Percentiles rank a stretch among this genome's conserved stretches.
These are phyloP conservation scores for Ophioninae sp. DNA, from an alignment of 2,888 invertebrate species.

Conservation along the genomic window DNA sequence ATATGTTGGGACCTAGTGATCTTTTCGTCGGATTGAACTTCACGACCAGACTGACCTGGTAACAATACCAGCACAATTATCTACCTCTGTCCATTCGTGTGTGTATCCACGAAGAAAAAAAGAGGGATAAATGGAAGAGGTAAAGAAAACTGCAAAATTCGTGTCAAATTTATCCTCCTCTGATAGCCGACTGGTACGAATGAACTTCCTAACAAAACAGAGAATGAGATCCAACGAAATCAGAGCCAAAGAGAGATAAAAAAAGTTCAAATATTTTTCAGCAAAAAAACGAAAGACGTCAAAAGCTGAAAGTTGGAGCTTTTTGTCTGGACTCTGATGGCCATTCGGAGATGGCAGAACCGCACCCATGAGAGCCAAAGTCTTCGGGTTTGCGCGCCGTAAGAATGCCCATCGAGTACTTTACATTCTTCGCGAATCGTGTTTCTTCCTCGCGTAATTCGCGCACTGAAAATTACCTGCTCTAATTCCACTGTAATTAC, in stretches of 20 bases:
- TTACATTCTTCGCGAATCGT: constrained; percentile 63
- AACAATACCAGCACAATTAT: constrained; percentile 22
- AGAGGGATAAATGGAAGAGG: neutral
- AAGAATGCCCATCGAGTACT: constrained; percentile 63
- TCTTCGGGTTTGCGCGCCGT: constrained; percentile 35
- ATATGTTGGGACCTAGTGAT: constrained; percentile 33
- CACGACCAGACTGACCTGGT: constrained; percentile 39
- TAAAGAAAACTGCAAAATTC: constrained; percentile 22
- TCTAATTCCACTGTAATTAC: constrained; percentile 78
- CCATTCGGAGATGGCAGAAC: constrained; percentile 24
- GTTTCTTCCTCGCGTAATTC: constrained; percentile 70
- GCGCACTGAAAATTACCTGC: constrained; percentile 73
- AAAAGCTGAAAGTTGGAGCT: constrained; percentile 40
- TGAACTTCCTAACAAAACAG: constrained; percentile 1
- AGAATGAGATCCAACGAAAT: constrained; percentile 26
- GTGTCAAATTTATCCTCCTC: constrained; percentile 41
- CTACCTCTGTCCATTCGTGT: neutral
- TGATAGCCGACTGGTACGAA: constrained; percentile 27
- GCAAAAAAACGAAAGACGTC: constrained; percentile 25
- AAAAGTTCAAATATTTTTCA: neutral
- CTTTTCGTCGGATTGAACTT: constrained; percentile 47
- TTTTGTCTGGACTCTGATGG: constrained; percentile 14
- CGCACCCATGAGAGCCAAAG: constrained; percentile 35
- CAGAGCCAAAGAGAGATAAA: constrained; percentile 7
- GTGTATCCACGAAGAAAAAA: neutral